Conservation (phyloP, 2,113 vertebrate genomes). For the Leucoraja erinaceus region DNA sequence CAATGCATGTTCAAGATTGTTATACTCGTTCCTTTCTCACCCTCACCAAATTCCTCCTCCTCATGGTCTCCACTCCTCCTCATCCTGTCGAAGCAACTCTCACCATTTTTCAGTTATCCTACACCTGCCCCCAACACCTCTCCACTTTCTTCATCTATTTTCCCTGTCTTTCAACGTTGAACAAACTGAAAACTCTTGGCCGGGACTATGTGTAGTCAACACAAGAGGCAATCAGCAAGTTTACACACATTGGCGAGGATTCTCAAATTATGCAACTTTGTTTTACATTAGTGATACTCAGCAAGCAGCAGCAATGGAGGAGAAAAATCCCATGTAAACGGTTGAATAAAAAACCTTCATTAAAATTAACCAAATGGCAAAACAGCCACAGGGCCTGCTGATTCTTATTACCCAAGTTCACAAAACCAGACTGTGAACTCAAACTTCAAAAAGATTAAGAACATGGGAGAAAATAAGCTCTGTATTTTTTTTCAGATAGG, state of each 20-base stretch:
- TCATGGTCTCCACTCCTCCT: too few species aligned
- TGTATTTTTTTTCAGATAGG: too few species aligned
- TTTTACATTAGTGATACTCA: neutral
- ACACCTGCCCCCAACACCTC: too few species aligned
- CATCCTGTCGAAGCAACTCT: too few species aligned
- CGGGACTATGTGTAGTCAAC: neutral
- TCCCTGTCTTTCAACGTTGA: neutral
- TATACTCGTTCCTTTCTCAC: too few species aligned
- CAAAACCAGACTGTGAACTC: too few species aligned
- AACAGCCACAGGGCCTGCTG: neutral
- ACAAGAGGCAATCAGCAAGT: neutral
- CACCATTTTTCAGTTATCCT: too few species aligned
- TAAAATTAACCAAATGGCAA: neutral
- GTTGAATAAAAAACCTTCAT: neutral
- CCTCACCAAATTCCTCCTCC: too few species aligned
- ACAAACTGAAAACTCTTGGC: neutral
- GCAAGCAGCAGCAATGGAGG: neutral
- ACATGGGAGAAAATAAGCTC: too few species aligned
- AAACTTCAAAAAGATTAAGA: too few species aligned
- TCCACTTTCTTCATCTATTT: neutral
- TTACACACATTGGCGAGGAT: neutral
- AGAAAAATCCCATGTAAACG: neutral
- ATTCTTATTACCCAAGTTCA: neutral
- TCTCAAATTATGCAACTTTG: neutral
- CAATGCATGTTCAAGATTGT: too few species aligned